These are phyloP conservation scores for Caenorhabditis uteleia DNA, from an alignment of 2,888 invertebrate genomes.

Conservation along the genomic window DNA sequence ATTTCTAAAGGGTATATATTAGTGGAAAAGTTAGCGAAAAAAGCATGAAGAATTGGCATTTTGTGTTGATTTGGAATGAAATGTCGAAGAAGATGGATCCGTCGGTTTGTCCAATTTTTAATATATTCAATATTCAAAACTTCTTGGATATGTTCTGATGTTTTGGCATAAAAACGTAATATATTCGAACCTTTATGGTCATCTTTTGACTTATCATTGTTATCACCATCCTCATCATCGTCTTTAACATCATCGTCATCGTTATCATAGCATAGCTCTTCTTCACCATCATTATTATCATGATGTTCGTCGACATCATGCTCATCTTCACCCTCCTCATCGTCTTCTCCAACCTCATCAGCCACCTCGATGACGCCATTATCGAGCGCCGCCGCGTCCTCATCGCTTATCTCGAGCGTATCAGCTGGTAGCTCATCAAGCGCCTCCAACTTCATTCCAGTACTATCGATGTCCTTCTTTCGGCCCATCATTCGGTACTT, in stretches of 20 bases:
- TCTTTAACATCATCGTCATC: constrained; percentile 2
- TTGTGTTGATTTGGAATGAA: no score
- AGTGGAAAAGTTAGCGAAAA: no score
- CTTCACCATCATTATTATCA: constrained; percentile 17
- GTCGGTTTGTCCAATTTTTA: no score
- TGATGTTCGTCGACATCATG: constrained; percentile 9
- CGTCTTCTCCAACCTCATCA: constrained; percentile 32
- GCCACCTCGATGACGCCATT: constrained; percentile 19
- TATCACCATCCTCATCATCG: constrained; percentile 8
- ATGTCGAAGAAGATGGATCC: no score
- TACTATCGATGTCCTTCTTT: constrained; percentile 30
- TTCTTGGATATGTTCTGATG: no score
- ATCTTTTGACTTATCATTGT: constrained; percentile 11
- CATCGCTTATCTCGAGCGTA: constrained; percentile 23
- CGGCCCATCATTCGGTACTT: constrained; percentile 49
- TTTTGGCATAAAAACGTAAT: no score
- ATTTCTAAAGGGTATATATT: no score
- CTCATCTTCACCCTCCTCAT: constrained; percentile 12
- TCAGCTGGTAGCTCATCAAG: constrained; percentile 33
- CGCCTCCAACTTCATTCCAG: constrained; percentile 20
- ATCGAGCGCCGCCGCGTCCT: constrained; percentile 18
- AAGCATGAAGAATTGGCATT: no score
- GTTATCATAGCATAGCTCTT: constrained; percentile 7
- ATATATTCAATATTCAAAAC: no score
- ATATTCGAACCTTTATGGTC: constrained; percentile 2